Percentiles rank a stretch among this genome's conserved stretches.
These are phyloP conservation scores for Frankliniella fusca DNA, from an alignment of 2,888 invertebrate species.

Conservation along the genomic window DNA sequence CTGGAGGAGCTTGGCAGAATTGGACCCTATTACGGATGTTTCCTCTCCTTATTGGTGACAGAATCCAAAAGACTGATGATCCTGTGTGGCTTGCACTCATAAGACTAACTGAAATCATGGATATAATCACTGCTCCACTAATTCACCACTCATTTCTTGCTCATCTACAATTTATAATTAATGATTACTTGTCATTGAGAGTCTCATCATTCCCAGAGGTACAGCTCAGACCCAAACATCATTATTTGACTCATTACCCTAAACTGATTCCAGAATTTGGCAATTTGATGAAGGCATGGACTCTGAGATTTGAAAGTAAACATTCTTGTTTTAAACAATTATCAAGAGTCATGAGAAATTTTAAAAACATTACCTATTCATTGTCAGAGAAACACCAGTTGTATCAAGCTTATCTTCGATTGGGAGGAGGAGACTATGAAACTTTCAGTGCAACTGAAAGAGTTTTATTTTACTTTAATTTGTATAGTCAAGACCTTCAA, in stretches of 20 bases:
- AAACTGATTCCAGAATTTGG: neutral
- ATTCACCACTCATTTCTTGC: neutral
- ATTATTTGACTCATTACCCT: neutral
- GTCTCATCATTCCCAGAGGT: neutral
- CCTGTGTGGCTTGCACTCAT: neutral
- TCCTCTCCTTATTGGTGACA: neutral
- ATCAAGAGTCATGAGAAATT: neutral
- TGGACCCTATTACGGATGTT: neutral
- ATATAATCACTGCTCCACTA: neutral
- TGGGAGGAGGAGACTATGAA: neutral
- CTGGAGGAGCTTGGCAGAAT: neutral
- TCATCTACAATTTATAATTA: neutral
- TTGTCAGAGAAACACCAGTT: neutral
- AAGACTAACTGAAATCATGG: neutral
- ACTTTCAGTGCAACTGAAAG: neutral
- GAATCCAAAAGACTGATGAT: neutral
- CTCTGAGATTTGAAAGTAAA: neutral
- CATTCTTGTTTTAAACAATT: neutral
- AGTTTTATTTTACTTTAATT: neutral
- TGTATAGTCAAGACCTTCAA: neutral
- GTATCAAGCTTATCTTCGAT: neutral
- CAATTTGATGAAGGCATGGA: neutral
- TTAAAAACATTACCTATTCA: neutral
- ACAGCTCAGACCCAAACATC: neutral
- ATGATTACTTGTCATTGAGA: neutral